Percentiles rank a stretch among this genome's conserved stretches.
Evolutionary conservation across 2,113 vertebrate species (phyloP).

Genomic region (Rhinoderma darwinii): DNA sequence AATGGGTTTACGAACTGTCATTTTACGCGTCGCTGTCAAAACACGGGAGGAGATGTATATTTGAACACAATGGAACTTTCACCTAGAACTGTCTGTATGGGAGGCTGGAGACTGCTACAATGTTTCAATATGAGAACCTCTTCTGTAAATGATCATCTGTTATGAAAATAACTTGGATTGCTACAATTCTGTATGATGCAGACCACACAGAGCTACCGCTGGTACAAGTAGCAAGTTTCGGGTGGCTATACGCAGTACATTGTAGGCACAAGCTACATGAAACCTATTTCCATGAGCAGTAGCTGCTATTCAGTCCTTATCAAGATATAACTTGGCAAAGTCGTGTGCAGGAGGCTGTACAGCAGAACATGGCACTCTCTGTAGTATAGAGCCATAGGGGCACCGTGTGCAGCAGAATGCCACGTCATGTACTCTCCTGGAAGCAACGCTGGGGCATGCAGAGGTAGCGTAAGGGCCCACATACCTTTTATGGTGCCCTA

Average conservation of each 20-base stretch:
- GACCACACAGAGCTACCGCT: neutral
- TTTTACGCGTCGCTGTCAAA: too few relatives aligned
- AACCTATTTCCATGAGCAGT: neutral
- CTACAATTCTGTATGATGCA: neutral
- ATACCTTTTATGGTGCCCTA: too few relatives aligned
- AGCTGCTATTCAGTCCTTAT: neutral
- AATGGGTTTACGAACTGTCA: too few relatives aligned
- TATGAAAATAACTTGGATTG: neutral
- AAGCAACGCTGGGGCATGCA: too few relatives aligned
- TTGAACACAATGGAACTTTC: neutral
- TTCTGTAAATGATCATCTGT: neutral
- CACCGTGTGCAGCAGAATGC: too few relatives aligned
- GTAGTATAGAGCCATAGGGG: too few relatives aligned
- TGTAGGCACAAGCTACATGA: neutral
- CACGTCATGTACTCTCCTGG: too few relatives aligned
- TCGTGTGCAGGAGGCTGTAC: too few relatives aligned
- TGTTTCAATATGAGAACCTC: neutral
- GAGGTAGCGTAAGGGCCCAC: too few relatives aligned
- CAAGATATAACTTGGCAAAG: too few relatives aligned
- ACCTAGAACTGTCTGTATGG: neutral
- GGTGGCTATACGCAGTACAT: neutral
- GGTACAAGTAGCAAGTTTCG: too few relatives aligned
- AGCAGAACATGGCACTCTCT: too few relatives aligned
- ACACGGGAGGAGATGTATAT: neutral
- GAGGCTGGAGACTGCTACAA: neutral